Percentiles rank a stretch among this genome's conserved stretches.
These are phyloP conservation scores for Parnassius orleans DNA, from an alignment of 2,888 invertebrate species.

Conservation along the genomic window DNA sequence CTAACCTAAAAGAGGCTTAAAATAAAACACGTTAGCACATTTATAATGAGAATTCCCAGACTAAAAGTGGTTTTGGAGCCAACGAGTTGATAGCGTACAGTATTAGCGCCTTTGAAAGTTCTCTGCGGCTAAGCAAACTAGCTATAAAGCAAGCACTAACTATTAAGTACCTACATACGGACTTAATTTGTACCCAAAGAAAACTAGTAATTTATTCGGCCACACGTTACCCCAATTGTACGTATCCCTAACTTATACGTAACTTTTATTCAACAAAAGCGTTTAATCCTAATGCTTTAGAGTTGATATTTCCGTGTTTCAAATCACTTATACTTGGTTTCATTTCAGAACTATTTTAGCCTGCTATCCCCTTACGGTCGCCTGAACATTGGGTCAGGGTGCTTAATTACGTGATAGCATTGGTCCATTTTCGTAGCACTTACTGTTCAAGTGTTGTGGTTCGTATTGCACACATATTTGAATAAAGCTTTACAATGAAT, in stretches of 20 bases:
- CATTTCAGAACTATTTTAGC: conserved; percentile 57
- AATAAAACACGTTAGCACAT: conserved; percentile 10
- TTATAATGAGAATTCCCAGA: conserved; percentile 8
- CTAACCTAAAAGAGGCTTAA: conserved; percentile 1
- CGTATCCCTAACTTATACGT: conserved; percentile 42
- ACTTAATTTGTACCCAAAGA: conserved; percentile 68
- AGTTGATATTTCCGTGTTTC: conserved; percentile 35
- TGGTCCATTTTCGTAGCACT: conserved; percentile 61
- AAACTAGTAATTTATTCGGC: conserved; percentile 72
- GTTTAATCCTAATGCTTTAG: conserved; percentile 31
- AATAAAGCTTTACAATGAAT: conserved; percentile 26
- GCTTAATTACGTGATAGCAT: conserved; percentile 77
- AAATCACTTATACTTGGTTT: conserved; percentile 45
- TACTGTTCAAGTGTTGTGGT: conserved; percentile 45
- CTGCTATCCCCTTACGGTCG: conserved; percentile 65
- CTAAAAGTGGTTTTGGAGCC: conserved; percentile 5
- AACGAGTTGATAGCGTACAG: conserved; percentile 13
- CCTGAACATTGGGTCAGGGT: conserved; percentile 63
- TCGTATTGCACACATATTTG: conserved; percentile 37
- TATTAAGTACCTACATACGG: conserved; percentile 63
- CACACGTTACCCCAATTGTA: conserved; percentile 69
- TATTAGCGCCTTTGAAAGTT: conserved; percentile 16
- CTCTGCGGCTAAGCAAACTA: conserved; percentile 14
- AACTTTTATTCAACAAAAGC: conserved; percentile 27
- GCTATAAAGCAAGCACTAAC: conserved; percentile 52